Percentiles rank a stretch among this genome's conserved stretches.
Conservation (phyloP, 1,140 invertebrate genomes). For the Drosophila takahashii region DNA sequence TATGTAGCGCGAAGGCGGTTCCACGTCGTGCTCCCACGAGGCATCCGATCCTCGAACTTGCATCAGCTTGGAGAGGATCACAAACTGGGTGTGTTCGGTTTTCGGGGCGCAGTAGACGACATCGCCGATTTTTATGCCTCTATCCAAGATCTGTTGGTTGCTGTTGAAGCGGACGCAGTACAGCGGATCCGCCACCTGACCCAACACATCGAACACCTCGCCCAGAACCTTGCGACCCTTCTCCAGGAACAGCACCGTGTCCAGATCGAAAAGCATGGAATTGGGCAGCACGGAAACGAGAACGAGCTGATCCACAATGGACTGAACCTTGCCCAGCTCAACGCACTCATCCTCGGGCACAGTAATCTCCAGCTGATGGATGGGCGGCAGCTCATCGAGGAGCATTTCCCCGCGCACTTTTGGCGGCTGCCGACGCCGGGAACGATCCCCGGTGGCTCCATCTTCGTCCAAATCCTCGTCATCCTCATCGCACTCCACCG, state of each 20-base stretch:
- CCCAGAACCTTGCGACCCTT: constrained; percentile 90
- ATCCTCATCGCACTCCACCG: constrained; percentile 69
- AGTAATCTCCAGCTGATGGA: constrained; percentile 92
- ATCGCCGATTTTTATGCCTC: constrained; percentile 87
- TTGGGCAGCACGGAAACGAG: constrained; percentile 89
- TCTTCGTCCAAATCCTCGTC: constrained; percentile 69
- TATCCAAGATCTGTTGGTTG: constrained; percentile 89
- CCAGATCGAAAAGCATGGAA: constrained; percentile 92
- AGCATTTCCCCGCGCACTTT: constrained; percentile 75
- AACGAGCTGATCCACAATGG: constrained; percentile 90
- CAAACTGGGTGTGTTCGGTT: constrained; percentile 90
- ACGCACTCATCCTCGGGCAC: constrained; percentile 91
- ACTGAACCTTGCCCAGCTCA: constrained; percentile 90
- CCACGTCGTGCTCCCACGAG: constrained; percentile 92
- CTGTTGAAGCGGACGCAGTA: constrained; percentile 94
- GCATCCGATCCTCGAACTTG: constrained; percentile 93
- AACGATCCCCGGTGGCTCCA: constrained; percentile 17
- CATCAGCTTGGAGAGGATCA: constrained; percentile 90
- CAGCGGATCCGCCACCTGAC: constrained; percentile 90
- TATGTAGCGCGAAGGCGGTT: constrained; percentile 89
- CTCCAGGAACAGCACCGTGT: constrained; percentile 93
- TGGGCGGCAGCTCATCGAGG: constrained; percentile 91
- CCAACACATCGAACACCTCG: constrained; percentile 95
- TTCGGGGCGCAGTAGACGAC: constrained; percentile 93
- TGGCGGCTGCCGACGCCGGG: constrained; percentile 55